Percentiles rank a stretch among this genome's conserved stretches.
These are phyloP conservation scores for Xiphophorus birchmanni DNA, from an alignment of 2,797 vertebrate genomes.

Conservation along the genomic window DNA sequence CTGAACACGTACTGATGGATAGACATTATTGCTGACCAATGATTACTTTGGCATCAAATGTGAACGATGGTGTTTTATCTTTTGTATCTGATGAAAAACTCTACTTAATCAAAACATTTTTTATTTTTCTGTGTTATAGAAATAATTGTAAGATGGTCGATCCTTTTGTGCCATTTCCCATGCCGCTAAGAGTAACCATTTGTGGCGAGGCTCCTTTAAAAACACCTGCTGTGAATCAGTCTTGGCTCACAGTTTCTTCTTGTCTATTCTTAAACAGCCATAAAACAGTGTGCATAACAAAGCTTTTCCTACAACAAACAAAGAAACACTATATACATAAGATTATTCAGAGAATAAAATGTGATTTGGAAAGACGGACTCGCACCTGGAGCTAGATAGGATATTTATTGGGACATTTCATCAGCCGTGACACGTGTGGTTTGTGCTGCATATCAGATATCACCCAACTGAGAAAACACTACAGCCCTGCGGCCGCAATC, in stretches of 20 bases:
- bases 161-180: background rate
- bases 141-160: background rate
- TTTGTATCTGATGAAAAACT: background rate
- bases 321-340: background rate
- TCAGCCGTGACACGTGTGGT: background rate
- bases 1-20: background rate
- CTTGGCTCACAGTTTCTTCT: background rate
- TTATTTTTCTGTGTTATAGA: background rate
- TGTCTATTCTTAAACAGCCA: background rate
- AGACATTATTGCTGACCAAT: background rate
- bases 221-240: background rate
- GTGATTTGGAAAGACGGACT: background rate
- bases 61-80: background rate
- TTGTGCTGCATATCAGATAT: background rate
- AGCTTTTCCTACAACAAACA: background rate
- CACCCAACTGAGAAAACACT: background rate
- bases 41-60: background rate
- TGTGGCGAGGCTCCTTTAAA: background rate
- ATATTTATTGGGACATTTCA: background rate
- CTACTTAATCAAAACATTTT: background rate
- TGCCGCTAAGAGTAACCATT: background rate
- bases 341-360: background rate
- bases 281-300: background rate
- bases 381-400: background rate
- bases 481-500: background rate